Percentiles rank a stretch among this genome's conserved stretches.
Evolutionary conservation across 2,113 vertebrate genomes (phyloP).

Genomic region (Eira barbara): DNA sequence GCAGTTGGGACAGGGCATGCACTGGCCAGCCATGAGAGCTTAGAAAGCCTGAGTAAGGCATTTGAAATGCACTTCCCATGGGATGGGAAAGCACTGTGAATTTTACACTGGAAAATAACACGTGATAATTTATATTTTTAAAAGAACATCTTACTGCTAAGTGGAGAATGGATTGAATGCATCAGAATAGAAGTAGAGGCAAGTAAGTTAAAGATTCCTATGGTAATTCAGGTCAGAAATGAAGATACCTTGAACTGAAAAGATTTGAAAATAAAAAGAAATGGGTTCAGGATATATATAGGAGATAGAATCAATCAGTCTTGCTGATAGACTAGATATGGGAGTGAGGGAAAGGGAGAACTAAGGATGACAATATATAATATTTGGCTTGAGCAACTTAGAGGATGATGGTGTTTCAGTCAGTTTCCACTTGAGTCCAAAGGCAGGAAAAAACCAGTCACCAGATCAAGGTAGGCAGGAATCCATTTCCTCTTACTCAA

Average conservation of each 20-base stretch:
- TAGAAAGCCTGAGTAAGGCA: background rate
- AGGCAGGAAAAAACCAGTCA: background rate
- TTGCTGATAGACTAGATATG: background rate
- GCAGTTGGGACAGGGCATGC: background rate
- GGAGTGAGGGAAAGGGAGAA: background rate
- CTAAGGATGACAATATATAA: accelerated
- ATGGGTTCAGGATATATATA: background rate
- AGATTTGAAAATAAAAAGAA: background rate
- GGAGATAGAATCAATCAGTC: background rate
- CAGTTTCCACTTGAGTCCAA: background rate
- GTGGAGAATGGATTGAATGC: background rate
- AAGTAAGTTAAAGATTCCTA: background rate
- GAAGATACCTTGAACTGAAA: background rate
- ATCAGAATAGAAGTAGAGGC: background rate
- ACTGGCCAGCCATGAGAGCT: background rate
- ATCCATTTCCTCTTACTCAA: background rate
- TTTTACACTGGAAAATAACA: background rate
- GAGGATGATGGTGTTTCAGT: background rate
- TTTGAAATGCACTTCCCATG: background rate
- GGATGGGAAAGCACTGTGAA: background rate
- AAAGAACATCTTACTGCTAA: background rate
- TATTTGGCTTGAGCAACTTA: background rate
- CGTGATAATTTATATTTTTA: background rate
- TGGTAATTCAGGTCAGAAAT: background rate
- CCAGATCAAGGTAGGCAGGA: background rate